These are phyloP conservation scores for Malacosoma neustria DNA, from an alignment of 2,888 invertebrate genomes.

Conservation along the genomic window DNA sequence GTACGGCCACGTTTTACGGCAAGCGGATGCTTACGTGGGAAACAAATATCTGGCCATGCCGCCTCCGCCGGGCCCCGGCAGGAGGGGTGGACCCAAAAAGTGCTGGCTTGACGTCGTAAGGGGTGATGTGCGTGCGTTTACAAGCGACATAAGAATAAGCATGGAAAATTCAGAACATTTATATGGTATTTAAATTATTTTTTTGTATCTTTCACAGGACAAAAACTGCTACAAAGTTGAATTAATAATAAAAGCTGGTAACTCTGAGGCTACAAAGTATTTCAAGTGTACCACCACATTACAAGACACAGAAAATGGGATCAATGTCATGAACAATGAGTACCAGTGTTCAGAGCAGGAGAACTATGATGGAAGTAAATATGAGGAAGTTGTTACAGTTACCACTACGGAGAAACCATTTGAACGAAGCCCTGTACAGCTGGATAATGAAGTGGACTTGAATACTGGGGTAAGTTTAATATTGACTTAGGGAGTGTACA, in stretches of 20 bases:
- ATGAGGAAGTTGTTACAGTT: constrained; percentile 13
- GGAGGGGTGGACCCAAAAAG: too few species aligned
- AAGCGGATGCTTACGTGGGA: too few species aligned
- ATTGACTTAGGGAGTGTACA: too few species aligned
- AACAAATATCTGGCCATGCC: too few species aligned
- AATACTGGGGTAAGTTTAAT: constrained; percentile 45
- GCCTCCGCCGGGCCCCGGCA: too few species aligned
- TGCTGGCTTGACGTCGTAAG: too few species aligned
- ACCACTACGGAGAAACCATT: constrained; percentile 16
- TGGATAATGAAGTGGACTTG: constrained; percentile 54
- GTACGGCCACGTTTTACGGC: too few species aligned
- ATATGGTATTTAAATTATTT: neutral
- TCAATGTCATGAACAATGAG: constrained; percentile 26
- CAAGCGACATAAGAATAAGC: neutral
- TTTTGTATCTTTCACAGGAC: constrained; percentile 29
- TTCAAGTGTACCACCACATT: constrained; percentile 43
- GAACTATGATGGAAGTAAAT: constrained; percentile 15
- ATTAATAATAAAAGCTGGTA: constrained; percentile 33
- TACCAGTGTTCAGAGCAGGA: constrained; percentile 30
- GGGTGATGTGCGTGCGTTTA: too few species aligned
- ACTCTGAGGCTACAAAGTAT: constrained; percentile 26
- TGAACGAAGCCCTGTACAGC: constrained; percentile 32
- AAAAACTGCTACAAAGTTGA: constrained; percentile 35
- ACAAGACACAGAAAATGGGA: constrained; percentile 26
- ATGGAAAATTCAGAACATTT: constrained; percentile 4